A percentile compares a stretch with the other conserved stretches of the same genome.
These are phyloP conservation scores for Hippopotamus amphibius DNA, from an alignment of 2,113 vertebrate genomes.

Conservation along the genomic window DNA sequence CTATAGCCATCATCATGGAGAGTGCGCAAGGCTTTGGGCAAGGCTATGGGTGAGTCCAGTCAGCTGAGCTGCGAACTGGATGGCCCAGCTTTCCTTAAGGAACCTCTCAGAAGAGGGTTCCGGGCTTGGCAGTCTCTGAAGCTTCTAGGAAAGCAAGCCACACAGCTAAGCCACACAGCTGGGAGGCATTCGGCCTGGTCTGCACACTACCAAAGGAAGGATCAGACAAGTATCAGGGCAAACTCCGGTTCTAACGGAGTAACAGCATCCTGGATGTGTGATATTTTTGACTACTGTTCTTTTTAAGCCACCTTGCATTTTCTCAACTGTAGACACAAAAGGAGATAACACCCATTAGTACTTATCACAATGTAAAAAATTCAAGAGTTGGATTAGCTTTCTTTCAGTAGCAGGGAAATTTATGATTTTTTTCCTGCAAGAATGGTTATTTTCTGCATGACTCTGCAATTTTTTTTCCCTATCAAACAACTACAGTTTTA, in stretches of 20 bases:
- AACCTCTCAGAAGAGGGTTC: not conserved
- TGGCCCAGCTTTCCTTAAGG: not conserved
- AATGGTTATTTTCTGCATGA: constrained; percentile 44
- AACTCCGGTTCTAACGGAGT: not conserved
- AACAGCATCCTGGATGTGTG: not conserved
- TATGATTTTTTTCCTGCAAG: not conserved
- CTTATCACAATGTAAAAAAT: not conserved
- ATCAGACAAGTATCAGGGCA: not conserved
- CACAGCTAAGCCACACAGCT: too few species aligned
- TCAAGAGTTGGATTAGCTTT: not conserved
- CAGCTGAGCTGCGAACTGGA: not conserved
- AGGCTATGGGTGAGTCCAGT: not conserved
- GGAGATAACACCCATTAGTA: not conserved
- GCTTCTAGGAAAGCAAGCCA: not conserved
- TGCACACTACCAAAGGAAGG: not conserved
- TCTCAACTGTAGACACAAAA: constrained; percentile 33
- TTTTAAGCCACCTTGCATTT: not conserved
- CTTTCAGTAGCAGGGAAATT: not conserved
- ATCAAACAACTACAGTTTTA: not conserved
- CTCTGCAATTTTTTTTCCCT: not conserved
- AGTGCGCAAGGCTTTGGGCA: not conserved
- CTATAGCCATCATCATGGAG: not conserved
- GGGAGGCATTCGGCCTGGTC: not conserved
- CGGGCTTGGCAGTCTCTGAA: not conserved
- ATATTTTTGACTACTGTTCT: not conserved